Conservation (phyloP, 2,888 invertebrate species). For the Prosopocoilus inquinatus region DNA sequence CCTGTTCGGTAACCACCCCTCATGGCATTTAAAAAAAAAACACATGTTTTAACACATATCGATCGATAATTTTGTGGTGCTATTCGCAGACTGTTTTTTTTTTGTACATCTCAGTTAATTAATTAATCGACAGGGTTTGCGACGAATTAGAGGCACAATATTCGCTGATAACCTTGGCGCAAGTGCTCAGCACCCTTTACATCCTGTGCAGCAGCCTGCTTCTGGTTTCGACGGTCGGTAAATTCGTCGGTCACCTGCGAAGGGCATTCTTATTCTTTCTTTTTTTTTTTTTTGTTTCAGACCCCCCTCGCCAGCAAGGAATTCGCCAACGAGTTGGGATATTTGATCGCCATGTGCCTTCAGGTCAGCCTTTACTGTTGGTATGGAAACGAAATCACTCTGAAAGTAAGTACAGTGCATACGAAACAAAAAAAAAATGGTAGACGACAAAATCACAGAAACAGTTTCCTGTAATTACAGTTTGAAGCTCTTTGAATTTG, state of each 20-base stretch:
- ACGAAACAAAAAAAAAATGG: no score
- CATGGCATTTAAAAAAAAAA: no score
- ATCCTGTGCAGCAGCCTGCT: constrained; percentile 44
- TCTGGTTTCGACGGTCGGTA: constrained; percentile 41
- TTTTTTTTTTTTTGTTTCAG: not conserved
- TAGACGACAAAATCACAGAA: no score
- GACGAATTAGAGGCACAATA: not conserved
- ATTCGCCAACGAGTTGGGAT: constrained; percentile 40
- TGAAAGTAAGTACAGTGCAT: constrained; percentile 36
- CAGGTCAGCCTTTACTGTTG: constrained; percentile 39
- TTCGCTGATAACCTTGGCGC: constrained; percentile 38
- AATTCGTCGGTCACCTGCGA: not conserved
- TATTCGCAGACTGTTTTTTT: no score
- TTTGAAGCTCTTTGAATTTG: no score
- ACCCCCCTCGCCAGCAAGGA: constrained; percentile 38
- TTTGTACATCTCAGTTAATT: no score
- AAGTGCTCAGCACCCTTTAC: constrained; percentile 41
- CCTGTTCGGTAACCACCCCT: no score
- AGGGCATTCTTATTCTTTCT: not conserved
- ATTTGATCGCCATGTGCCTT: constrained; percentile 42
- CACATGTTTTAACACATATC: no score
- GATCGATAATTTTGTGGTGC: no score
- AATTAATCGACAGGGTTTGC: not conserved
- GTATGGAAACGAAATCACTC: constrained; percentile 45
- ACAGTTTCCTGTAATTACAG: no score